Conservation (phyloP, 1,140 invertebrate genomes). For the Ceratitis capitata region DNA sequence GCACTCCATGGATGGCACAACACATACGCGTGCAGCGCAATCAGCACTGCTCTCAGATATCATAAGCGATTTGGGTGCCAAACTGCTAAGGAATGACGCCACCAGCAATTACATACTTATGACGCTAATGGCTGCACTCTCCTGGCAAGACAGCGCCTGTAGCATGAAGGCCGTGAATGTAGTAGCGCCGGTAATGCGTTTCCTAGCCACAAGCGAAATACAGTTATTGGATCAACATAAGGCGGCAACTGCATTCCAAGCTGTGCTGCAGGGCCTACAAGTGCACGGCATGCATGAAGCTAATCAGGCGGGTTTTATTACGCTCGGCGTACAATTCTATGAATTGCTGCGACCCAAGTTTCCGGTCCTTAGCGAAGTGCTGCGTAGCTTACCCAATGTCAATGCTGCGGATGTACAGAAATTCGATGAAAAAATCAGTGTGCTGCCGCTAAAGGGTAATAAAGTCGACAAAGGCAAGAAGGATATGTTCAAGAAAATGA, state of each 20-base stretch:
- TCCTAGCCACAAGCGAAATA: slow-evolving; percentile 67
- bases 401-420: slow-evolving; percentile 80
- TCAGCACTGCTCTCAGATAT: slow-evolving; percentile 71
- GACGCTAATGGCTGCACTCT: slow-evolving; percentile 76
- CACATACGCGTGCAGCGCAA: slow-evolving; percentile 68
- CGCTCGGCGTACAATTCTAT: slow-evolving; percentile 74
- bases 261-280: slow-evolving; percentile 79
- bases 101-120: slow-evolving; percentile 74
- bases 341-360: slow-evolving; percentile 81
- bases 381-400: slow-evolving; percentile 81
- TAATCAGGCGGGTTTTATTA: slow-evolving; percentile 67
- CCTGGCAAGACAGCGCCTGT: slow-evolving; percentile 85
- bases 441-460: slow-evolving; percentile 74
- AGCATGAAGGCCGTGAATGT: slow-evolving; percentile 80
- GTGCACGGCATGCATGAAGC: slow-evolving; percentile 86
- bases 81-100: slow-evolving; percentile 72
- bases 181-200: slow-evolving; percentile 74
- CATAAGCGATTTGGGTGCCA: slow-evolving; percentile 78
- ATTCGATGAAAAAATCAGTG: slow-evolving; percentile 84
- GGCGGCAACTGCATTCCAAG: slow-evolving; percentile 76
- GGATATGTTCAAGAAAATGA: slow-evolving; percentile 89
- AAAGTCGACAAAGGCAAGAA: slow-evolving; percentile 90
- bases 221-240: slow-evolving; percentile 72
- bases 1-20: slow-evolving; percentile 70
- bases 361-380: slow-evolving; percentile 71